Conservation (phyloP, 2,888 invertebrate species). For the Dexiosoma caninum region DNA sequence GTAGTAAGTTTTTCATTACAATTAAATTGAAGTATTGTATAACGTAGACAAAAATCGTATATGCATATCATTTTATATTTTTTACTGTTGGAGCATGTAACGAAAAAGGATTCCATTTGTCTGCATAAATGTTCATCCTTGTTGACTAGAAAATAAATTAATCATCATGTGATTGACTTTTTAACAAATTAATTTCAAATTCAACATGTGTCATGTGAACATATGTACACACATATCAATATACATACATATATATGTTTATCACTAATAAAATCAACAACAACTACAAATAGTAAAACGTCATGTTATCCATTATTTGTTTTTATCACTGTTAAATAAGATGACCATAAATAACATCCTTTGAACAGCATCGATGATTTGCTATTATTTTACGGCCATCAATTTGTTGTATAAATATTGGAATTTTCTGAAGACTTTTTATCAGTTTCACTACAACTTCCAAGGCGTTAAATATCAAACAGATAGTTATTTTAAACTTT, state of each 20-base stretch:
- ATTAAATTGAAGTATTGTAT: too few relatives aligned
- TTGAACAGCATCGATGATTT: background rate
- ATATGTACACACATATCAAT: background rate
- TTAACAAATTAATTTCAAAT: constrained; percentile 46
- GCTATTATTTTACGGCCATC: background rate
- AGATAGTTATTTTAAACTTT: background rate
- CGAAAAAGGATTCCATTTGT: background rate
- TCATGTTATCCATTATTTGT: constrained; percentile 36
- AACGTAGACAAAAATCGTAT: background rate
- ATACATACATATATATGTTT: background rate
- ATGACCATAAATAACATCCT: background rate
- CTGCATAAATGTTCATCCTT: background rate
- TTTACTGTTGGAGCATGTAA: too few relatives aligned
- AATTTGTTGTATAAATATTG: constrained; percentile 59
- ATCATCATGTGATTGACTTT: constrained; percentile 35
- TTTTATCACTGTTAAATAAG: too few relatives aligned
- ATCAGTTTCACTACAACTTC: constrained; percentile 51
- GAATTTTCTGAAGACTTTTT: constrained; percentile 31
- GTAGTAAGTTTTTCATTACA: too few relatives aligned
- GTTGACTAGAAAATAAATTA: background rate
- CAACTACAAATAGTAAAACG: constrained; percentile 36
- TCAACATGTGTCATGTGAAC: background rate
- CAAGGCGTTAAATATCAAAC: constrained; percentile 35
- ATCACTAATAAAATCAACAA: background rate
- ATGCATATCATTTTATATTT: too few relatives aligned